Conservation (phyloP, 2,113 vertebrate species). For the Scartelaos histophorus region DNA sequence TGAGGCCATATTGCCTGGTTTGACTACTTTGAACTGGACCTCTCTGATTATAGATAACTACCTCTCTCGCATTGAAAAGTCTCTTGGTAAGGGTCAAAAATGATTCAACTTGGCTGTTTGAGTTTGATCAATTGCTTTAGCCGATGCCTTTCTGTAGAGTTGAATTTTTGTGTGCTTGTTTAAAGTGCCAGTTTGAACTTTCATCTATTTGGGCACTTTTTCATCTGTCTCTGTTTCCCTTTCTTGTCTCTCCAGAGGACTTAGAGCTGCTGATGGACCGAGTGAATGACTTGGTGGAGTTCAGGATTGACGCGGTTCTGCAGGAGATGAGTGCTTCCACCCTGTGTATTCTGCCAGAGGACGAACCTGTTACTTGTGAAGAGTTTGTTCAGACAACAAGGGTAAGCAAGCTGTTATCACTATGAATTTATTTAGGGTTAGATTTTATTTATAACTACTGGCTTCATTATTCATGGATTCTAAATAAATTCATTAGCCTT, state of each 20-base stretch:
- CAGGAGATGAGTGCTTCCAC: constrained; percentile 83
- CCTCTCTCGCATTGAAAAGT: constrained; percentile 74
- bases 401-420: constrained; percentile 53
- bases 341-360: constrained; percentile 84
- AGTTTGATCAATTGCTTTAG: background rate
- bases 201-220: background rate
- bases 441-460: background rate
- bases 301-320: constrained; percentile 84
- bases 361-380: constrained; percentile 84
- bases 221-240: background rate
- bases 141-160: background rate
- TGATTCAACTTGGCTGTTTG: background rate
- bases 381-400: constrained; percentile 84
- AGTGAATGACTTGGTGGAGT: constrained; percentile 87
- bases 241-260: constrained; percentile 65
- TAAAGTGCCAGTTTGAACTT: too few relatives aligned
- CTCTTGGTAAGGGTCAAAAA: constrained; percentile 79
- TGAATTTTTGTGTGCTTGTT: constrained; percentile 5
- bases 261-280: constrained; percentile 86
- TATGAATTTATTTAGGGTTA: background rate
- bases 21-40: constrained; percentile 86
- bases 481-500: background rate
- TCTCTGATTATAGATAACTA: constrained; percentile 89
- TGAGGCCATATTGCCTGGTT: constrained; percentile 84
- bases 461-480: background rate